A percentile compares a stretch with the other conserved stretches of the same genome.
Evolutionary conservation across 23 tunicate genomes (phyloP).

Genomic region (Trididemnum clinides): DNA sequence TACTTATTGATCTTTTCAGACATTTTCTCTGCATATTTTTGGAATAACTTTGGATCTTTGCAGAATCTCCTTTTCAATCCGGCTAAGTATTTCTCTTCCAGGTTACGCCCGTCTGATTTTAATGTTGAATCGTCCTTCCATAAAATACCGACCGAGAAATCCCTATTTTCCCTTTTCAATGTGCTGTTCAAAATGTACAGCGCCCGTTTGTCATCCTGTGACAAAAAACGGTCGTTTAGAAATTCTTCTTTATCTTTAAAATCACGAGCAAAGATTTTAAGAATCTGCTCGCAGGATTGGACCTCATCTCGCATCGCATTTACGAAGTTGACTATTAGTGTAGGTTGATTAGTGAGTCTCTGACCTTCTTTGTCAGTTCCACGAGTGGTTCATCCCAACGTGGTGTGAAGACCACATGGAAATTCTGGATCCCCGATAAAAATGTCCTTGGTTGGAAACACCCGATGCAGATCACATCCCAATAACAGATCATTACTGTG

Average conservation of each 20-base stretch:
- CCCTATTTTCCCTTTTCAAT: neutral
- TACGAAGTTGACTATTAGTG: neutral
- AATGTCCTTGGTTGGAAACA: neutral
- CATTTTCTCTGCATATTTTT: neutral
- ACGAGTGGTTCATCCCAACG: neutral
- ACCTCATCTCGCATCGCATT: neutral
- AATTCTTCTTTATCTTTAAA: neutral
- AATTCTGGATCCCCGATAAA: neutral
- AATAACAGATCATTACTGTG: neutral
- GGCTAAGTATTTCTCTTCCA: neutral
- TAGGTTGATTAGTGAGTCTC: neutral
- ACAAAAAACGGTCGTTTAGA: neutral
- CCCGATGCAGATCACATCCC: slow-evolving; percentile 6
- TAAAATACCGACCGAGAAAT: slow-evolving; percentile 8
- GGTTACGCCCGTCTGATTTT: neutral
- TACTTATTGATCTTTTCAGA: neutral
- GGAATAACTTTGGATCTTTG: neutral
- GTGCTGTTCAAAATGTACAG: neutral
- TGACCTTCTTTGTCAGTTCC: neutral
- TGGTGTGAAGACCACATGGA: neutral
- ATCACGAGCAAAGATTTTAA: neutral
- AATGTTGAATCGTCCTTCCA: neutral
- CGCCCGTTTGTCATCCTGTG: slow-evolving; percentile 9
- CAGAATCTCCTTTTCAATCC: neutral
- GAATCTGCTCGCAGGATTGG: neutral